A percentile compares a stretch with the other conserved stretches of the same genome.
Evolutionary conservation across 1,140 invertebrate species (phyloP).

Genomic region (Caenorhabditis remanei): DNA sequence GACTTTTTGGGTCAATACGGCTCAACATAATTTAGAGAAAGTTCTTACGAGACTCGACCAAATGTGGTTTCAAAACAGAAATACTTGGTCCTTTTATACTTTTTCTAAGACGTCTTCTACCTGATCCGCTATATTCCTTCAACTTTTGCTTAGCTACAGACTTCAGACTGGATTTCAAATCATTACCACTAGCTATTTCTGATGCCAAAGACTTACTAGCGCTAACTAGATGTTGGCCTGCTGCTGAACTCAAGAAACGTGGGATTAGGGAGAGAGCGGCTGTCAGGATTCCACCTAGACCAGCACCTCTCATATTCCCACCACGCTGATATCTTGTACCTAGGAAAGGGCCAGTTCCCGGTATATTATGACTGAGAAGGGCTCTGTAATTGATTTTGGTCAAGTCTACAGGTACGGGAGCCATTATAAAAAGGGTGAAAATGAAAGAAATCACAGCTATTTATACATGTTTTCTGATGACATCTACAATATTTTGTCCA

Average conservation of each 20-base stretch:
- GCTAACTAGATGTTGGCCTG: not conserved
- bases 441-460: too few species aligned
- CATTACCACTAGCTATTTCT: not conserved
- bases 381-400: not conserved
- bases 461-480: too few species aligned
- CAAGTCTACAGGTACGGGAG: not conserved
- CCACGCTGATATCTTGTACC: not conserved
- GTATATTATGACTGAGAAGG: not conserved
- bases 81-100: conserved; percentile 2
- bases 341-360: not conserved
- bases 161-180: not conserved
- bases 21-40: not conserved
- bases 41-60: not conserved
- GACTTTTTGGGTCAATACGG: too few species aligned
- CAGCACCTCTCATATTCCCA: not conserved
- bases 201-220: not conserved
- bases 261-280: not conserved
- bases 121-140: not conserved
- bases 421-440: too few species aligned
- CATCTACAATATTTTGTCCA: too few species aligned
- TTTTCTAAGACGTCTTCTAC: not conserved
- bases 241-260: not conserved
- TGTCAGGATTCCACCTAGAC: not conserved
- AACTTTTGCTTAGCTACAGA: not conserved
- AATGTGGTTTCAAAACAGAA: not conserved